Evolutionary conservation across 53 echinoderm and acorn worm species (phyloP), one percentile per base, ranked within the genome.

Genomic region (Pentamera pediparva): DNA sequence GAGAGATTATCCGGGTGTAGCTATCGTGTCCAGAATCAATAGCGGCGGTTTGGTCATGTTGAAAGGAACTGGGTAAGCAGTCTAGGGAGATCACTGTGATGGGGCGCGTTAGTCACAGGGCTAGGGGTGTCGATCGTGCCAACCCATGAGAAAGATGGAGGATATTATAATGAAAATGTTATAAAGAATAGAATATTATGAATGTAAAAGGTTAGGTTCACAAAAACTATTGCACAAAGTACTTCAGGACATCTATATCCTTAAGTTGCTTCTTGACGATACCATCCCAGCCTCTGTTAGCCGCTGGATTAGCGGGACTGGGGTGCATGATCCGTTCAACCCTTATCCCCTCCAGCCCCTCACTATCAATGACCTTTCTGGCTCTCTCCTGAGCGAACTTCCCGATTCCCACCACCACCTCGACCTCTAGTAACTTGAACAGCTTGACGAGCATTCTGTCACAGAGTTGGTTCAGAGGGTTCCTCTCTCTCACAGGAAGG

Each of bases 221-320:
- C n/a, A n/a, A n/a, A n/a, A 1, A 52, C 52, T 52, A 18, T 24
- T 65, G 35, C 6, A 59, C 37, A 37, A 92, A 76, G 78, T 91
- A 85, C 76, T 88, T 77, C 43, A 98, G 80, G 10, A 98, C 74
- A 71, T 89, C 84, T 37, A 88, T 48, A 18, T 98, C 86, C 41
- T 65, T 45, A 25, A 98, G 86, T 74, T 83, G 81, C 45, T 92
- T 80, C 21, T 33, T 92, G 36, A 77, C 89, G 11, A 92, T 85
- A 7, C 61, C n/a, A 52, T 98, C 83, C 98, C 98, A 98, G 6
- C 98, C 91, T 69, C 78, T 98, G 57, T 98, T 89, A 6, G 98
- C 81, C 8, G 82, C 82, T n/a, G 98, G 91, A 51, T 92, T 91
- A 40, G 88, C 88, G 9, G 98, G 98, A 32, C 89, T 89, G 0